Percentiles rank a stretch among this genome's conserved stretches.
phyloP scores from a whole-genome alignment of 2,888 invertebrate species.

The Labia minor region DNA sequence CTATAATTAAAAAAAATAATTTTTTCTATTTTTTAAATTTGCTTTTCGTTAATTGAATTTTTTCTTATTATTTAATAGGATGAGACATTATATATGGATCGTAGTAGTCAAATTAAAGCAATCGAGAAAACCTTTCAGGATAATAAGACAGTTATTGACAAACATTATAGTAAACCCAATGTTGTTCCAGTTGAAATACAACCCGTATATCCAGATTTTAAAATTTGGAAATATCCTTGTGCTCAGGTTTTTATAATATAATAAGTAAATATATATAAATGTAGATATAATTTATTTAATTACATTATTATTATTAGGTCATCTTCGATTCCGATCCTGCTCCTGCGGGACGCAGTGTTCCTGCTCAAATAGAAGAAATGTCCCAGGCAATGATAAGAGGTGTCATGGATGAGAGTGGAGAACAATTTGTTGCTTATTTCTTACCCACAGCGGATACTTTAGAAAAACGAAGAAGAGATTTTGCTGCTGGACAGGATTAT shows the following conservation, averaged over 20 bases:
- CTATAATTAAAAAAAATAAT: conserved; percentile 14
- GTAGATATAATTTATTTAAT: neutral
- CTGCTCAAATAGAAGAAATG: conserved; percentile 92
- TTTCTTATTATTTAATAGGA: conserved; percentile 53
- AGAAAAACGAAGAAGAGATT: conserved; percentile 75
- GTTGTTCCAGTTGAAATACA: conserved; percentile 82
- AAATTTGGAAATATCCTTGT: conserved; percentile 95
- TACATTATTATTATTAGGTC: conserved; percentile 43
- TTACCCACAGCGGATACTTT: conserved; percentile 88
- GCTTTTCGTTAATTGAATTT: conserved; percentile 27
- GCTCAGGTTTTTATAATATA: conserved; percentile 47
- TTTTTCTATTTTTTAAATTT: too few species aligned
- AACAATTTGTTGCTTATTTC: conserved; percentile 98
- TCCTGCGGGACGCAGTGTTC: conserved; percentile 72
- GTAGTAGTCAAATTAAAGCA: conserved; percentile 92
- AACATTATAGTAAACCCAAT: conserved; percentile 94
- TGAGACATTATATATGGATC: conserved; percentile 89
- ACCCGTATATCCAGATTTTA: conserved; percentile 89
- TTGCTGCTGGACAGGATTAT: conserved; percentile 62
- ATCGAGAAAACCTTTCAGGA: conserved; percentile 96
- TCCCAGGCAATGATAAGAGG: conserved; percentile 98
- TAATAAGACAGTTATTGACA: conserved; percentile 68
- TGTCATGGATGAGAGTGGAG: conserved; percentile 98
- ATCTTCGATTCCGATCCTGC: conserved; percentile 98
- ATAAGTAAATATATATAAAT: neutral